phyloP scores from a whole-genome alignment of 2,113 vertebrate genomes.

The Calonectris borealis region DNA sequence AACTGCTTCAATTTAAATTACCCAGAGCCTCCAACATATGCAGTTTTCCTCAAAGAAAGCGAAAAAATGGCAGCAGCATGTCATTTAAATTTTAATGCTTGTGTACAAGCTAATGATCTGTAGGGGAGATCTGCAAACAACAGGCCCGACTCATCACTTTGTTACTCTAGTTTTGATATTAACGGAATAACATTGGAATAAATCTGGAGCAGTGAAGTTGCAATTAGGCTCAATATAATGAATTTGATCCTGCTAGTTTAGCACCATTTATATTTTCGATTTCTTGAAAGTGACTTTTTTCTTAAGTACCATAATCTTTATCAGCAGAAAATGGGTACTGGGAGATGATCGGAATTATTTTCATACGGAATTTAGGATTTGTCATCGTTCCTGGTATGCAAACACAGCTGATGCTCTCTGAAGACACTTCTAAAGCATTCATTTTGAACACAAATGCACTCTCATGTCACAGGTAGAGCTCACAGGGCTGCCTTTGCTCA shows the following conservation, averaged over 20 bases:
- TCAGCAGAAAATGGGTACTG: not conserved
- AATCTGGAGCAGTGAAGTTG: not conserved
- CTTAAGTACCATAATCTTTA: not conserved
- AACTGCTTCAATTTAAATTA: not conserved
- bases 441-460: not conserved
- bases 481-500: not conserved
- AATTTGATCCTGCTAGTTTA: not conserved
- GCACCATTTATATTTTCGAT: not conserved
- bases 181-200: not conserved
- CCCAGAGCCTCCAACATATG: not conserved
- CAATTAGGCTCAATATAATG: not conserved
- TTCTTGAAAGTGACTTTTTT: not conserved
- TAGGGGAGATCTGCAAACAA: not conserved
- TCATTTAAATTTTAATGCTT: slow-evolving; percentile 8
- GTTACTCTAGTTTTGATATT: not conserved
- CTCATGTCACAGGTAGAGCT: not conserved
- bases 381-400: not conserved
- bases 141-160: not conserved
- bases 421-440: not conserved
- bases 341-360: not conserved
- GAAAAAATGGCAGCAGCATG: not conserved
- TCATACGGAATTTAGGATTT: not conserved
- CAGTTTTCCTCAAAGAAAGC: slow-evolving; percentile 1
- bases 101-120: not conserved
- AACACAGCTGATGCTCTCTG: not conserved